Evolutionary conservation across 2,113 vertebrate species (phyloP).

Genomic region (Bos indicus): DNA sequence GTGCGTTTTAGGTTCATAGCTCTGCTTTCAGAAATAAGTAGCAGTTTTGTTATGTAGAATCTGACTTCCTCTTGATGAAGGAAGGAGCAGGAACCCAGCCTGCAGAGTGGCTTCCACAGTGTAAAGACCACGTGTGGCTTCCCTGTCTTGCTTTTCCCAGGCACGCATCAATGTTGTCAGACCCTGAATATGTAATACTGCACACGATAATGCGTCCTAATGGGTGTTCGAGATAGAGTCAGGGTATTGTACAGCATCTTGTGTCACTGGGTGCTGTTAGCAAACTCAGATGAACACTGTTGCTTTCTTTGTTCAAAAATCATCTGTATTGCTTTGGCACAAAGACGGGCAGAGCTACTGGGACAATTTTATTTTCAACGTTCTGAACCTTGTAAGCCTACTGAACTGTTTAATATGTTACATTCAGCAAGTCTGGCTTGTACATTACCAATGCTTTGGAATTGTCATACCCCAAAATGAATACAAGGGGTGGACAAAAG

Average conservation of each 20-base stretch:
- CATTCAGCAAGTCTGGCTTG: constrained; percentile 48
- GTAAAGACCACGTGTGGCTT: neutral
- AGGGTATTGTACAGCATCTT: neutral
- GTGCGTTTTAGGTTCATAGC: neutral
- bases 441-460: constrained; percentile 49
- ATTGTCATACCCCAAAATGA: constrained; percentile 65
- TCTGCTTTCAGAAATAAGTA: constrained; percentile 13
- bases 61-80: neutral
- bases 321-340: constrained; percentile 24
- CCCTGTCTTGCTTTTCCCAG: neutral
- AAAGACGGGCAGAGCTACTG: constrained; percentile 8
- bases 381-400: constrained; percentile 71
- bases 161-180: neutral
- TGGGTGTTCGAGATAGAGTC: constrained; percentile 37
- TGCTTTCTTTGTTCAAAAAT: constrained; percentile 67
- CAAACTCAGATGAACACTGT: constrained; percentile 47
- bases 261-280: constrained; percentile 56
- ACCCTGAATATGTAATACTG: constrained; percentile 33
- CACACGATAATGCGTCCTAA: constrained; percentile 47
- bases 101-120: neutral
- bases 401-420: constrained; percentile 74
- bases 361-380: constrained; percentile 72
- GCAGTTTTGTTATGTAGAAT: neutral
- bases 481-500: constrained; percentile 62
- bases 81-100: neutral